phyloP scores from a whole-genome alignment of 2,888 invertebrate genomes.

The Drosophila yooni region DNA sequence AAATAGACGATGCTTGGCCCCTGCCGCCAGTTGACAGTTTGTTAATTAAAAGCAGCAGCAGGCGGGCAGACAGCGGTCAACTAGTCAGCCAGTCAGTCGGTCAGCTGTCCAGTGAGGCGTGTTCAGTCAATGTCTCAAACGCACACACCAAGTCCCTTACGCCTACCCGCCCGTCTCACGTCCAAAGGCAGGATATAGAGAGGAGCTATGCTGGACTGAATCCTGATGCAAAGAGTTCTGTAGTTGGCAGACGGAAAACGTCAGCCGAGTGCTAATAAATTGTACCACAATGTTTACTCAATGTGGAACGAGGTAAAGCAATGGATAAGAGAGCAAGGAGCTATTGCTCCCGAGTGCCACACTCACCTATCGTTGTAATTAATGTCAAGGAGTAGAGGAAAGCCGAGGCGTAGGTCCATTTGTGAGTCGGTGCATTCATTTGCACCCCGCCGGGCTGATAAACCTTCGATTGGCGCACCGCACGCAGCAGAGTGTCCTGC shows the following conservation, averaged over 20 bases:
- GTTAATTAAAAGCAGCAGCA: slow-evolving; percentile 77
- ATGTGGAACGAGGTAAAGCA: not conserved
- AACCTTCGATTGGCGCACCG: slow-evolving; percentile 84
- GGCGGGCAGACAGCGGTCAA: slow-evolving; percentile 56
- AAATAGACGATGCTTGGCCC: slow-evolving; percentile 31
- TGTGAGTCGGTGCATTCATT: slow-evolving; percentile 86
- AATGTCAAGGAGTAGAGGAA: slow-evolving; percentile 96
- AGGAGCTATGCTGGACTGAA: slow-evolving; percentile 14
- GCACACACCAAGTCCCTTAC: slow-evolving; percentile 27
- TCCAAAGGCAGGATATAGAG: not conserved
- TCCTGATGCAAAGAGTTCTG: slow-evolving; percentile 30
- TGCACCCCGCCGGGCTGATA: slow-evolving; percentile 85
- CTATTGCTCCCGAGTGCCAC: slow-evolving; percentile 3
- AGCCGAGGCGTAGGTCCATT: slow-evolving; percentile 96
- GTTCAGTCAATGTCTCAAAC: slow-evolving; percentile 74
- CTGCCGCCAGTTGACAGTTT: slow-evolving; percentile 74
- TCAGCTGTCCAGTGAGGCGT: slow-evolving; percentile 58
- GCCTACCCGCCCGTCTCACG: not conserved
- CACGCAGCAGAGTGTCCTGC: slow-evolving; percentile 85
- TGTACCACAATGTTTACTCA: slow-evolving; percentile 14
- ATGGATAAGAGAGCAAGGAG: not conserved
- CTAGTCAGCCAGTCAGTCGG: slow-evolving; percentile 36
- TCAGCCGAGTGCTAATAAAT: slow-evolving; percentile 58
- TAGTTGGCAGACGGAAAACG: slow-evolving; percentile 50
- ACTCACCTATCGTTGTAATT: slow-evolving; percentile 97